Evolutionary conservation across 2,888 invertebrate genomes (phyloP).

Genomic region (Sabatieria punctata): DNA sequence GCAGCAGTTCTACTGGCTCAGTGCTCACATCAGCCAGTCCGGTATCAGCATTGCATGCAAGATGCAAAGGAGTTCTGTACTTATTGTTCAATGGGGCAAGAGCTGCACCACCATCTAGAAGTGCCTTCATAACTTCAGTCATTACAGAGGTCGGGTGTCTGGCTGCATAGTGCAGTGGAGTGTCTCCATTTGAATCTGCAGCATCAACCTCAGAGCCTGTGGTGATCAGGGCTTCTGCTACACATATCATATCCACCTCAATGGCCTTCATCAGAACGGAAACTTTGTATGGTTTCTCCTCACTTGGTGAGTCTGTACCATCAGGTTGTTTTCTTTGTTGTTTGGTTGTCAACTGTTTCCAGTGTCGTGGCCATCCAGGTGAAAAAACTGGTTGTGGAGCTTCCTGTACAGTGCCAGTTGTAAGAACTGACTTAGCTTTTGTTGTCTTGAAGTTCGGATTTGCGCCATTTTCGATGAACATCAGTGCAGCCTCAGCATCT

Average conservation of each 20-base stretch:
- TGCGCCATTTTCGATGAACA: constrained; percentile 1
- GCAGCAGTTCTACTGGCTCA: constrained; percentile 36
- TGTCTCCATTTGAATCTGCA: constrained; percentile 22
- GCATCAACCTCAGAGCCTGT: constrained; percentile 24
- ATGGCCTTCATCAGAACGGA: background rate
- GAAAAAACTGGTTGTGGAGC: too few species aligned
- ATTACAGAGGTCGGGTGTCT: constrained; percentile 9
- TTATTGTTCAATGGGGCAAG: constrained; percentile 10
- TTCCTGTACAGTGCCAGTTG: too few species aligned
- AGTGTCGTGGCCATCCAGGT: background rate
- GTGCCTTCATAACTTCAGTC: constrained; percentile 23
- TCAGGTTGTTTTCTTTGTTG: too few species aligned
- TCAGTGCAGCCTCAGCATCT: background rate
- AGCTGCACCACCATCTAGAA: background rate
- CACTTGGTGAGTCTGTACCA: too few species aligned
- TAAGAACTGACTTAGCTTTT: too few species aligned
- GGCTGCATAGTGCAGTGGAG: constrained; percentile 31
- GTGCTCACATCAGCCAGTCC: constrained; percentile 35
- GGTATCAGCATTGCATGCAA: constrained; percentile 33
- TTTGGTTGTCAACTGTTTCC: too few species aligned
- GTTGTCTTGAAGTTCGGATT: background rate
- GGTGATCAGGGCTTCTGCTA: background rate
- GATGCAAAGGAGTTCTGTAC: constrained; percentile 36
- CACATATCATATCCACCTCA: background rate
- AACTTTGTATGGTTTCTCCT: too few species aligned